These are phyloP conservation scores for Eclectus roratus DNA, from an alignment of 2,113 vertebrate species.

Conservation along the genomic window DNA sequence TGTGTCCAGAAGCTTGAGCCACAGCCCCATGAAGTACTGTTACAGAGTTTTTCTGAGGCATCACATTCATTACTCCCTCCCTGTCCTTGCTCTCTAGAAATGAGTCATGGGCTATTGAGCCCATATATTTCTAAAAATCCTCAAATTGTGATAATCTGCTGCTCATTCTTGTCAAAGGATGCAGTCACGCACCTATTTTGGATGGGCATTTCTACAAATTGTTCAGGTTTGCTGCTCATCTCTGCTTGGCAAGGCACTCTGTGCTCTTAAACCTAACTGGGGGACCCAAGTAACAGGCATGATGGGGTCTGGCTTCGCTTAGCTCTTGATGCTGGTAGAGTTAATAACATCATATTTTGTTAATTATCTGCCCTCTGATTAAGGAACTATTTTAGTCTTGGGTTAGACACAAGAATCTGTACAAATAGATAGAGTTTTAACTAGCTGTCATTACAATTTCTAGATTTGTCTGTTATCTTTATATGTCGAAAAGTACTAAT, in stretches of 20 bases:
- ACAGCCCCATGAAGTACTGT: neutral
- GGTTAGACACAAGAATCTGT: conserved; percentile 16
- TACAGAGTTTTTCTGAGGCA: neutral
- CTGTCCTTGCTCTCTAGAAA: neutral
- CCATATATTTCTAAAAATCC: neutral
- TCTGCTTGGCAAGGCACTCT: fast-evolving
- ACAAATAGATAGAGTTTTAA: conserved; percentile 13
- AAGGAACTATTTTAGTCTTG: conserved; percentile 17
- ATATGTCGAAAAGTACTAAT: neutral
- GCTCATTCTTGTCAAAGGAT: neutral
- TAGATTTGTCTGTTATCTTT: neutral
- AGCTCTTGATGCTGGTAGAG: neutral
- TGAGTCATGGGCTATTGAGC: neutral
- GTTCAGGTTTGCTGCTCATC: neutral
- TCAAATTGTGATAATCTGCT: neutral
- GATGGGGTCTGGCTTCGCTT: neutral
- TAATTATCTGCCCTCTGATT: conserved; percentile 20
- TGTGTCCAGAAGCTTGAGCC: neutral
- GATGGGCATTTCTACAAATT: neutral
- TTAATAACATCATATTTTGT: neutral
- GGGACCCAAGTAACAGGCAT: neutral
- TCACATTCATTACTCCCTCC: neutral
- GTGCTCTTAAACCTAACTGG: neutral
- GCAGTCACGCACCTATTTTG: neutral
- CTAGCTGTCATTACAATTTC: conserved; percentile 7